Base-by-base conservation (phyloP, 2,888 invertebrate genomes). In the Drepana falcataria region DNA sequence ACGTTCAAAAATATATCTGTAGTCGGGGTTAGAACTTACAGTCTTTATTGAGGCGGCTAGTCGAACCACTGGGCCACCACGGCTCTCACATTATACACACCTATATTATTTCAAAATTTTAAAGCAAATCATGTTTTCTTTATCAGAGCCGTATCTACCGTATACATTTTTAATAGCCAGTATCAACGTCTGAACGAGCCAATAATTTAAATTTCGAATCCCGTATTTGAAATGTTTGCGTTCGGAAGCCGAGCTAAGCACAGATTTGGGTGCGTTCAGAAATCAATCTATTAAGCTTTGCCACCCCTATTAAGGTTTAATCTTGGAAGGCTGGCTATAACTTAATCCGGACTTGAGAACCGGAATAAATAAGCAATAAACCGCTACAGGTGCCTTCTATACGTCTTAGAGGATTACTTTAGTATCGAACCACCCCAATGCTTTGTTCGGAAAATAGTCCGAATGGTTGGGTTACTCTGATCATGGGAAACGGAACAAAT, bases 321-420 rank as follows among this genome's bases (percentile, higher is more conserved):
- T 90, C 87, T 89, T 84, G 79, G 83, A 78, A 79, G 82, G 81
- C 82, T 81, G 84, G 89, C 86, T 87, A 88, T 90, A 90, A 90
- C 88, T 89, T 89, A 89, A 90, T 89, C 90, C 85, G 66, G 76
- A 81, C 81, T 87, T 85, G 83, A 87, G 87, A 81, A 81, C 78
- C 80, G 79, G 84, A 82, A 87, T 90, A 90, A 89, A 90, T 89
- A 89, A 88, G 85, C 84, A 82, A 89, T 88, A 88, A 88, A 87
- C 84, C 83, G 83, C 80, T 83, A 82, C 89, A 87, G 89, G 89
- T 88, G 87, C 79, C 73, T 72, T 69, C 78, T 75, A 74, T 71
- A 75, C 74, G 69, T 81, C 74, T 81, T 74, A 71, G 59, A 64
- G 71, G 73, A 77, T 79, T 79, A 66, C 62, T 48, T 49, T 40